Conservation (phyloP, 1,140 invertebrate genomes). For the Anastrepha ludens region DNA sequence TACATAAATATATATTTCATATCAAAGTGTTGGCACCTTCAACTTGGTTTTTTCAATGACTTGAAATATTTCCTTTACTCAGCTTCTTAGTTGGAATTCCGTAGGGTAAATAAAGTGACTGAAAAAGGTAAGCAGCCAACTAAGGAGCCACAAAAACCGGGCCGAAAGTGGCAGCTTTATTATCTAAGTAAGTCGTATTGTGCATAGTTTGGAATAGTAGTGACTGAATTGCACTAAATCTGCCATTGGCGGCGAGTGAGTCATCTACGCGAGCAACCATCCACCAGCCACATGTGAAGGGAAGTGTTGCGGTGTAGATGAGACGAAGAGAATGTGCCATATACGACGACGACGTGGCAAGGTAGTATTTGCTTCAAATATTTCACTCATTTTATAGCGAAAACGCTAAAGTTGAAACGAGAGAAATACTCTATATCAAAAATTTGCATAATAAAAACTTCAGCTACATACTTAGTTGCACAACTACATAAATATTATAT, state of each 20-base stretch:
- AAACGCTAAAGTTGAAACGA: constrained; percentile 8
- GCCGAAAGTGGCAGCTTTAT: constrained; percentile 39
- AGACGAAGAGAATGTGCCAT: not conserved
- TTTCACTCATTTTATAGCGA: not conserved
- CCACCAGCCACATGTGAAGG: not conserved
- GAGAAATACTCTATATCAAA: constrained; percentile 10
- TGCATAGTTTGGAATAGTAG: not conserved
- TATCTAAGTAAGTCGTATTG: constrained; percentile 12
- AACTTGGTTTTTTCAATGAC: constrained; percentile 30
- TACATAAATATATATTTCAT: not conserved
- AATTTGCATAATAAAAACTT: constrained; percentile 38
- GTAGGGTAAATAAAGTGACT: constrained; percentile 28
- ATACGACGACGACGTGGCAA: not conserved
- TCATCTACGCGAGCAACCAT: not conserved
- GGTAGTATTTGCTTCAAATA: not conserved
- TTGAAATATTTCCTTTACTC: constrained; percentile 28
- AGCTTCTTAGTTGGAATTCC: constrained; percentile 32
- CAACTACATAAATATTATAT: not conserved
- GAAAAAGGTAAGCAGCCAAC: constrained; percentile 31
- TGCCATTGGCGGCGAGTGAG: constrained; percentile 7
- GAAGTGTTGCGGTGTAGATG: not conserved
- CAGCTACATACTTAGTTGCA: not conserved
- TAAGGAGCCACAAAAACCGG: constrained; percentile 2
- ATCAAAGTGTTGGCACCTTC: constrained; percentile 29
- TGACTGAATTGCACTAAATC: not conserved